Evolutionary conservation across 2,888 invertebrate species (phyloP).

Genomic region (Eupithecia subfuscata): DNA sequence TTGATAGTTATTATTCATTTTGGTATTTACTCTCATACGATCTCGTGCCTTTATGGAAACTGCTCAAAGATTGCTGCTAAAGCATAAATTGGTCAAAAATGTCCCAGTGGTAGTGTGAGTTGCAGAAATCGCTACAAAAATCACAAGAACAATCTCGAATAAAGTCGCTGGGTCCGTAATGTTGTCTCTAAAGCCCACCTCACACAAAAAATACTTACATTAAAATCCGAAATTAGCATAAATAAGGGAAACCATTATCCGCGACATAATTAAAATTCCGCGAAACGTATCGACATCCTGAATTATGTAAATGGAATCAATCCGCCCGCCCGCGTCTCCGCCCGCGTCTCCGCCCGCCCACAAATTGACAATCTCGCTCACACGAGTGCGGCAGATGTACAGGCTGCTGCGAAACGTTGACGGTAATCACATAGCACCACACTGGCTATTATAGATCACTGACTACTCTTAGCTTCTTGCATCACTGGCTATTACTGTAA

Average conservation of each 20-base stretch:
- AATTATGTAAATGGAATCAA: constrained; percentile 30
- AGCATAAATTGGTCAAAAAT: neutral
- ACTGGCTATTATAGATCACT: neutral
- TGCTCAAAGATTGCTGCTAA: no score
- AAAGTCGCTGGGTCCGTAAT: neutral
- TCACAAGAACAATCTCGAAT: no score
- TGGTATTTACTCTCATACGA: neutral
- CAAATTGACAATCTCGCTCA: constrained; percentile 22
- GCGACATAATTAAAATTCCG: constrained; percentile 8
- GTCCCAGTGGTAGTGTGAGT: neutral
- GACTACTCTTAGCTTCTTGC: no score
- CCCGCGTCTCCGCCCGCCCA: constrained; percentile 16
- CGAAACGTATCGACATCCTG: constrained; percentile 15
- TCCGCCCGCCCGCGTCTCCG: constrained; percentile 14
- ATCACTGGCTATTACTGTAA: no score
- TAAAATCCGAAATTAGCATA: neutral
- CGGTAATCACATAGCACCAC: neutral
- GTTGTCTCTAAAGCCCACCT: neutral
- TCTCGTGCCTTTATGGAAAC: neutral
- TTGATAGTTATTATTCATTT: no score
- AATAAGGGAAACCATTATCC: neutral
- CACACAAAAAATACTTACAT: neutral
- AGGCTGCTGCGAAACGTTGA: neutral
- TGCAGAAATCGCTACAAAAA: no score
- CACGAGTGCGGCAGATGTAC: neutral